Evolutionary conservation across 2,797 vertebrate genomes (phyloP).

Genomic region (Pseudocheirus occidentalis): DNA sequence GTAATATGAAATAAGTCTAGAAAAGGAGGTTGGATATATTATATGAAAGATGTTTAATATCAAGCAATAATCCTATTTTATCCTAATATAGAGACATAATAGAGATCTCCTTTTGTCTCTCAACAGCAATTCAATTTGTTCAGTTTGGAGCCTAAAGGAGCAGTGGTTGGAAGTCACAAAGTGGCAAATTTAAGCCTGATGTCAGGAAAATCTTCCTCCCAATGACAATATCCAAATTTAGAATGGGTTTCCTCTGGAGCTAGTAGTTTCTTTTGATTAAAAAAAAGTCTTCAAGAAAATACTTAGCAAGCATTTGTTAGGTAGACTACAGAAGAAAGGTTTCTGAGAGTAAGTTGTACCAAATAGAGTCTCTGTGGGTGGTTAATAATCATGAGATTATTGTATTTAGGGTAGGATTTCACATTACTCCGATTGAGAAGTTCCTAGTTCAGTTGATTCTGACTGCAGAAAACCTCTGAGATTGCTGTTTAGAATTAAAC

Average conservation of each 20-base stretch:
- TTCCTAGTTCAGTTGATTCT: slow-evolving; percentile 63
- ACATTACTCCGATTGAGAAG: slow-evolving; percentile 51
- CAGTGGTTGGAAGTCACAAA: background rate
- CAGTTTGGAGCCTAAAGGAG: background rate
- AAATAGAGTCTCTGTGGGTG: background rate
- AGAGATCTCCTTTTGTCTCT: background rate
- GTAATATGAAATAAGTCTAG: background rate
- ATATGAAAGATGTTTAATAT: background rate
- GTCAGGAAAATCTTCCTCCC: background rate
- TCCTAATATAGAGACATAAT: background rate
- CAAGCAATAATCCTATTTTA: background rate
- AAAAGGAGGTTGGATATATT: background rate
- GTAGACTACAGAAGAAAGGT: background rate
- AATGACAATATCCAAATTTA: background rate
- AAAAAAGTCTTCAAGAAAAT: background rate
- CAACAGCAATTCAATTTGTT: background rate
- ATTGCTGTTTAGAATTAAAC: slow-evolving; percentile 60
- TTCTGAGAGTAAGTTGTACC: background rate
- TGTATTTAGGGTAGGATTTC: background rate
- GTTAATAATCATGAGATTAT: background rate
- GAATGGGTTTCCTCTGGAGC: background rate
- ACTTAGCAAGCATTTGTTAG: background rate
- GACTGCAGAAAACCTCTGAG: slow-evolving; percentile 58
- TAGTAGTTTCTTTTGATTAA: background rate
- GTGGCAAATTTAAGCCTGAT: background rate